Evolutionary conservation across 1,140 invertebrate species (phyloP), one percentile per base, ranked within the genome.

Genomic region (Augochlora pura): DNA sequence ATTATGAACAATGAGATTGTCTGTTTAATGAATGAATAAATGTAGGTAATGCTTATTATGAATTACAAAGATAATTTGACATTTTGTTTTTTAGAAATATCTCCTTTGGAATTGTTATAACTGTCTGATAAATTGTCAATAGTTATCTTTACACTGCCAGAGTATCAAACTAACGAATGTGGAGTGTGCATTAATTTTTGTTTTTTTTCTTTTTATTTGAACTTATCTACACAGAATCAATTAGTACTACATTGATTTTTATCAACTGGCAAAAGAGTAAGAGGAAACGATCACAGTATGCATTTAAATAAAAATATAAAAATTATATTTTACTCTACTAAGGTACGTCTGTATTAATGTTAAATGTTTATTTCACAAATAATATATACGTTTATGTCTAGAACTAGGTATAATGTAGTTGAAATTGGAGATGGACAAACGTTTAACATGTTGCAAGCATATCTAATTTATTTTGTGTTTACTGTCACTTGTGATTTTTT

Each of bases 121-220:
- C 52, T 42, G 65, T 49, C 59, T 4, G 46, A 18, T 49, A 74
- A 23, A 63, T 60, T 49, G 32, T 81, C 49, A 77, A 57, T 84
- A 74, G 62, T 80, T 72, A 81, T 80, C 74, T 74, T 81, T 77
- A 80, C 73, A 85, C 78, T 85, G 84, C 78, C 78, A 85, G 78
- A 69, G 39, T 85, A 77, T 77, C 60, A 67, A 62, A 62, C n/a
- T 63, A 77, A 62, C 18, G 21, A 54, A 62, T 74, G 23, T 64
- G 66, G 21, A 74, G 21, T 64, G n/a, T 21, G 60, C 62, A 32
- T 74, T 62, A 60, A 18, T 21, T 38, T 59, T 70, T 5, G 75
- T 3, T 1, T 54, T n/a, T 16, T 42, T 7, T 69, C 25, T 59
- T n/a, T n/a, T n/a, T 6, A 68, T 39, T 54, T 23, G 27, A 52